Evolutionary conservation across 2,888 invertebrate genomes (phyloP).

Genomic region (Sinelater perroti): DNA sequence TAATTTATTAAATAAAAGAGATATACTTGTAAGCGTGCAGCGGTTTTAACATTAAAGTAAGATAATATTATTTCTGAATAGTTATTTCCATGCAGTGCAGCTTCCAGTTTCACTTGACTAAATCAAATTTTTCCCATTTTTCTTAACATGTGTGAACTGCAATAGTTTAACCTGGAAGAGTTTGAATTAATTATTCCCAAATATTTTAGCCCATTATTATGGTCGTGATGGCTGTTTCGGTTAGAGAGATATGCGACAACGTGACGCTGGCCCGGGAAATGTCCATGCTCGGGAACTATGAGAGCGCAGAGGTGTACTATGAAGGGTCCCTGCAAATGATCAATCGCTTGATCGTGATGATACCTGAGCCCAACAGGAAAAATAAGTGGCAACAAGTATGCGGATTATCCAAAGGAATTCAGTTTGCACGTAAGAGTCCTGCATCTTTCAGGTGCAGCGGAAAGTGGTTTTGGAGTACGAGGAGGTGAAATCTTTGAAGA

Average conservation of each 20-base stretch:
- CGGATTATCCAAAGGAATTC: too few relatives aligned
- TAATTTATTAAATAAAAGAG: too few relatives aligned
- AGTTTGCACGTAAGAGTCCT: too few relatives aligned
- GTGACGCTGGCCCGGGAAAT: constrained; percentile 94
- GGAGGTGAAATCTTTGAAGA: constrained; percentile 84
- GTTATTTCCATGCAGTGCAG: too few relatives aligned
- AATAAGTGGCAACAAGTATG: constrained; percentile 92
- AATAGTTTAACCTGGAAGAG: neutral
- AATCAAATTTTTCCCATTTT: neutral
- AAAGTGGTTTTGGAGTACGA: constrained; percentile 91
- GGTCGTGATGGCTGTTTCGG: constrained; percentile 85
- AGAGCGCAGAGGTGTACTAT: constrained; percentile 92
- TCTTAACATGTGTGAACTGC: constrained; percentile 7
- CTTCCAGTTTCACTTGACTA: too few relatives aligned
- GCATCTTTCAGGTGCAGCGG: constrained; percentile 79
- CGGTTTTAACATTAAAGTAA: too few relatives aligned
- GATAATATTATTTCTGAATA: too few relatives aligned
- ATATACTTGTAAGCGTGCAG: too few relatives aligned
- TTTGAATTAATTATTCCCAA: neutral
- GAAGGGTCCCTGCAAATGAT: constrained; percentile 93
- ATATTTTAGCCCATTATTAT: constrained; percentile 3
- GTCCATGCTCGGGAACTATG: constrained; percentile 95
- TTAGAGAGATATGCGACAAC: constrained; percentile 93
- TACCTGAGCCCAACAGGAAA: constrained; percentile 82
- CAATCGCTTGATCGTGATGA: constrained; percentile 80